A percentile compares a stretch with the other conserved stretches of the same genome.
Evolutionary conservation across 2,113 vertebrate species (phyloP).

Genomic region (Plectropomus leopardus): DNA sequence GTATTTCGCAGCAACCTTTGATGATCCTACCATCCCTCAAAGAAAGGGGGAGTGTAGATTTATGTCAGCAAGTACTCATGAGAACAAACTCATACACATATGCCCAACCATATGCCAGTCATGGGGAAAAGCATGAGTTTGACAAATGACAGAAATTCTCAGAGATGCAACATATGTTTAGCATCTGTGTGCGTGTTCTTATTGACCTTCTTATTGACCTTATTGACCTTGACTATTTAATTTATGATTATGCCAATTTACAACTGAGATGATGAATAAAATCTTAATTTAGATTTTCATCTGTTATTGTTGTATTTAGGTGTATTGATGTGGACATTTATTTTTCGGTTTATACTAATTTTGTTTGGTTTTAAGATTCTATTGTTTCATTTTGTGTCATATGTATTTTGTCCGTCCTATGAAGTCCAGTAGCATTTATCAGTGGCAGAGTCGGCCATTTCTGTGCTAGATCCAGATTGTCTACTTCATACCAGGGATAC

Average conservation of each 20-base stretch:
- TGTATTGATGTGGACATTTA: not conserved
- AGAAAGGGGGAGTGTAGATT: not conserved
- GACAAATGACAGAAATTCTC: not conserved
- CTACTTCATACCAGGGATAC: not conserved
- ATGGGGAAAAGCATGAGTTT: not conserved
- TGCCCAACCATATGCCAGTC: not conserved
- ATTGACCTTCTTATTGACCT: not conserved
- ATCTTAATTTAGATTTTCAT: not conserved
- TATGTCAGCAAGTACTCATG: not conserved
- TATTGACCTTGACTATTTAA: not conserved
- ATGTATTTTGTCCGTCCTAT: not conserved
- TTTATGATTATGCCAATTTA: not conserved
- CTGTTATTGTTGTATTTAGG: not conserved
- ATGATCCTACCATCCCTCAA: constrained; percentile 5
- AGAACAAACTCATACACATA: not conserved
- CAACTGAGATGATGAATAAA: too few species aligned
- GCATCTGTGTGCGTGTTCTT: not conserved
- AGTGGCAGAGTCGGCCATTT: not conserved
- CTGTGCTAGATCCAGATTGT: not conserved
- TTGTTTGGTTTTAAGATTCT: not conserved
- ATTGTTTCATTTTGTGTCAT: not conserved
- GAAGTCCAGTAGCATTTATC: not conserved
- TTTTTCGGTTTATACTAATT: not conserved
- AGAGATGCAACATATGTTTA: not conserved
- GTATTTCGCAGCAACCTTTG: constrained; percentile 11